Evolutionary conservation across 2,113 vertebrate species (phyloP).

Genomic region (Vanacampus margaritifer): DNA sequence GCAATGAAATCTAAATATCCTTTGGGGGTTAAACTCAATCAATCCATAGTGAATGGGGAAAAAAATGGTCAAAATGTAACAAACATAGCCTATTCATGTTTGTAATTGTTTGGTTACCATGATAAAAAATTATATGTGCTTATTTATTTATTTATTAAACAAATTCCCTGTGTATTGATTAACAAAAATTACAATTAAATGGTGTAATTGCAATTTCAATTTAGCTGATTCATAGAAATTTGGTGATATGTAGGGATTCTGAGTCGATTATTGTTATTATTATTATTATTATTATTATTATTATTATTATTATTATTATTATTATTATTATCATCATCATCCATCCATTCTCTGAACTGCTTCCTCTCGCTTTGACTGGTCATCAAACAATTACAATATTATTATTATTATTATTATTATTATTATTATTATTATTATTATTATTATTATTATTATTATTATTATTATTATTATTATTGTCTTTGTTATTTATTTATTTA

Average conservation of each 20-base stretch:
- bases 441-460: too few species aligned
- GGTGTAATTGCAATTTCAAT: background rate
- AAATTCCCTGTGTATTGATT: background rate
- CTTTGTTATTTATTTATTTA: too few species aligned
- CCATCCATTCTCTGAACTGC: too few species aligned
- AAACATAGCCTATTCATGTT: background rate
- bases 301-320: too few species aligned
- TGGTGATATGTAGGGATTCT: background rate
- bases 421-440: too few species aligned
- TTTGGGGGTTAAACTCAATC: slow-evolving; percentile 30
- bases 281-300: background rate
- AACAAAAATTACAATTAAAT: background rate
- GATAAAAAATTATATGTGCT: background rate
- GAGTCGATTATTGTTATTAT: background rate
- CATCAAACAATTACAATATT: too few species aligned
- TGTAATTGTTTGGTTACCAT: background rate
- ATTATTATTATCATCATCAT: too few species aligned
- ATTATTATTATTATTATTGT: too few species aligned
- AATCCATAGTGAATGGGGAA: slow-evolving; percentile 13
- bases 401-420: too few species aligned
- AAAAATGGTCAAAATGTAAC: slow-evolving; percentile 10
- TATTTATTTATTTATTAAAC: too few species aligned
- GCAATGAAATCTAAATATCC: slow-evolving; percentile 1
- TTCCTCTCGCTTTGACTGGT: too few species aligned
- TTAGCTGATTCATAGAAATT: background rate